A percentile compares a stretch with the other conserved stretches of the same genome.
These are phyloP conservation scores for Nyctereutes procyonoides DNA, from an alignment of 2,113 vertebrate genomes.

Conservation along the genomic window DNA sequence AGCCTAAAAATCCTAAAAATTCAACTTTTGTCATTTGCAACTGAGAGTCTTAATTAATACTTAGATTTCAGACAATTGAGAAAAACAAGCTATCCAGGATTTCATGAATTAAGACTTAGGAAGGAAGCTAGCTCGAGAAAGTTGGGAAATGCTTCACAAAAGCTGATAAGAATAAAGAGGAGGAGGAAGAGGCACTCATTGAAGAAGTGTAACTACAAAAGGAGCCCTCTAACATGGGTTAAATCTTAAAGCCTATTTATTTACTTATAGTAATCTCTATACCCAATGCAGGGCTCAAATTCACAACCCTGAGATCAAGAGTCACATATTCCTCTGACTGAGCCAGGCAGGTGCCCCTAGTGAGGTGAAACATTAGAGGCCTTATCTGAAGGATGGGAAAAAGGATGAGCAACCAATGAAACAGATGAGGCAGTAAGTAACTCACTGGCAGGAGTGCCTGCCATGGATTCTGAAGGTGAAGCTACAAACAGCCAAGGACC, in stretches of 20 bases:
- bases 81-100: background rate
- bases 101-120: background rate
- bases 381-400: background rate
- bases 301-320: background rate
- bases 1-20: background rate
- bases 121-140: background rate
- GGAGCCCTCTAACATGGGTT: background rate
- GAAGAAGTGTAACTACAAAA: background rate
- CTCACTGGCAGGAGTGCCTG: background rate
- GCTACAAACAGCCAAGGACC: background rate
- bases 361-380: background rate
- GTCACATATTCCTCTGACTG: background rate
- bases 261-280: background rate
- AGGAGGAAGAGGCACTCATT: accelerated
- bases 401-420: background rate
- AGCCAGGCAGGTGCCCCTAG: background rate
- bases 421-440: accelerated
- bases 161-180: background rate
- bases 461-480: no score
- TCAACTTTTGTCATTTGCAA: background rate
- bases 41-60: background rate
- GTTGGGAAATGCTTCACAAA: background rate
- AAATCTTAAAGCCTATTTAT: background rate
- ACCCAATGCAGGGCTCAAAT: background rate
- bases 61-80: background rate